These are phyloP conservation scores for Uropetala carovei DNA, from an alignment of 2,888 invertebrate genomes.

Conservation along the genomic window DNA sequence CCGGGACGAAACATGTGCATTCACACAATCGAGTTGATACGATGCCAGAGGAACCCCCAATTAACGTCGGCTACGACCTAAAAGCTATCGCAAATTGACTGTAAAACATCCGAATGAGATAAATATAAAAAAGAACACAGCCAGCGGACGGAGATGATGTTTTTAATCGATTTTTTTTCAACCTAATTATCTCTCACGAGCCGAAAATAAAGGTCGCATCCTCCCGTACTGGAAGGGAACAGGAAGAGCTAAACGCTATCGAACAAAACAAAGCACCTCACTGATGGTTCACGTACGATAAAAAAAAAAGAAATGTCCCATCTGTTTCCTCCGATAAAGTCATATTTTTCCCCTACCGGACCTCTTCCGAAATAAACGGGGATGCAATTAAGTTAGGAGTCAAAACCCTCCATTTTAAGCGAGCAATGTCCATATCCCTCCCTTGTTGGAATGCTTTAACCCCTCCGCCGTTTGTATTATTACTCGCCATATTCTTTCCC, in stretches of 20 bases:
- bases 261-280: not conserved
- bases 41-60: too few relatives aligned
- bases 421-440: not conserved
- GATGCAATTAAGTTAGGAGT: not conserved
- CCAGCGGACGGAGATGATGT: too few relatives aligned
- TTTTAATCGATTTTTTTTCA: too few relatives aligned
- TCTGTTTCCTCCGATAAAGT: conserved; percentile 20
- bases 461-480: not conserved
- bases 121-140: too few relatives aligned
- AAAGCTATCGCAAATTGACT: too few relatives aligned
- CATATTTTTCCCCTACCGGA: not conserved
- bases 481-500: conserved; percentile 40
- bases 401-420: not conserved
- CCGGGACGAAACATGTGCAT: too few relatives aligned
- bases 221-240: too few relatives aligned
- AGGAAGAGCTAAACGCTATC: not conserved
- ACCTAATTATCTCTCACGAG: too few relatives aligned
- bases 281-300: not conserved
- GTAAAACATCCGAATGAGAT: too few relatives aligned
- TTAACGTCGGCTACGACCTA: too few relatives aligned
- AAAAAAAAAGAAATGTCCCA: not conserved
- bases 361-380: not conserved
- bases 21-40: too few relatives aligned
- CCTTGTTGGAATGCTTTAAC: not conserved
- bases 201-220: too few relatives aligned